Conservation (phyloP, 1,140 invertebrate genomes). For the Tetramorium simillimum region DNA sequence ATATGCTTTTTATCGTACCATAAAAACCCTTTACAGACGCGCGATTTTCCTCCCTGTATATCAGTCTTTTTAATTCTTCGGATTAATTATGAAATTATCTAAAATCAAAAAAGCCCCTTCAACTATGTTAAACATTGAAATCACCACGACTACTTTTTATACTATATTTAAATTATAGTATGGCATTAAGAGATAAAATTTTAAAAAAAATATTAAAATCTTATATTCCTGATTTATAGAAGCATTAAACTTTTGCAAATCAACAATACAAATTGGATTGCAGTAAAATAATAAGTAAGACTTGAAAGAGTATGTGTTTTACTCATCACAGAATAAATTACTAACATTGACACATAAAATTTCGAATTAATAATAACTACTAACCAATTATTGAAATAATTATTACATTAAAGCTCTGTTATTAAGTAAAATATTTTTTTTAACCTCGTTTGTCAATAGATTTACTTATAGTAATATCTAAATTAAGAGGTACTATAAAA, state of each 20-base stretch:
- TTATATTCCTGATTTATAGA: not conserved
- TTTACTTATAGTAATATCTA: not conserved
- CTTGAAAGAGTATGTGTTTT: not conserved
- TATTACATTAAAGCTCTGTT: not conserved
- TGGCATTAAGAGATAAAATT: not conserved
- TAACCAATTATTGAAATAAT: not conserved
- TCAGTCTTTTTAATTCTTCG: not conserved
- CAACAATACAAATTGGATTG: not conserved
- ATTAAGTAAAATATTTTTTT: not conserved
- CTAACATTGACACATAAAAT: not conserved
- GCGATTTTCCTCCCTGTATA: not conserved
- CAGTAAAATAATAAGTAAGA: not conserved
- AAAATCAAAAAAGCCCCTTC: not conserved
- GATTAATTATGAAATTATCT: not conserved
- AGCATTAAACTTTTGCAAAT: not conserved
- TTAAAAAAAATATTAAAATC: not conserved
- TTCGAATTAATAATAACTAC: not conserved
- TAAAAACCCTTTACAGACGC: slow-evolving; percentile 20
- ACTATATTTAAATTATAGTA: not conserved
- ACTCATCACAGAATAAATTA: not conserved
- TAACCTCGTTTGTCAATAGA: not conserved
- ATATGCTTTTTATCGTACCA: slow-evolving; percentile 22
- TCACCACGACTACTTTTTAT: not conserved
- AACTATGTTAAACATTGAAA: not conserved
- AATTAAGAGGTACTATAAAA: not conserved